Evolutionary conservation across 2,888 invertebrate genomes (phyloP), one percentile per base, ranked within the genome.

Genomic region (Acanthoscelides obtectus): DNA sequence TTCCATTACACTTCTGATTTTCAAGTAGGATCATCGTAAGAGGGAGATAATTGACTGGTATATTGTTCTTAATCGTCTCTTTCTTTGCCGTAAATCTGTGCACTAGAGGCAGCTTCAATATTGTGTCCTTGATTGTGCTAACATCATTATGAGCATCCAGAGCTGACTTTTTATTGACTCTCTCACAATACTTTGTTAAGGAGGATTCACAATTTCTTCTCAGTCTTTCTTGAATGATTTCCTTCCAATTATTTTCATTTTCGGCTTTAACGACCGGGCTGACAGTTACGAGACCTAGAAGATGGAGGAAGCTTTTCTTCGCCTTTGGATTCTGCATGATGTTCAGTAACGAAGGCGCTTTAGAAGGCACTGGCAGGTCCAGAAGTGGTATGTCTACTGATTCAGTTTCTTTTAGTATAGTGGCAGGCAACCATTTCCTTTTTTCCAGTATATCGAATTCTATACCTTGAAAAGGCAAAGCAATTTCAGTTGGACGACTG

Each of bases 241-340:
- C 88, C 78, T 88, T 86, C 92, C 92, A 92, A 68, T 87, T 87
- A 69, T 85, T 86, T 83, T 92, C 92, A 79, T 89, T 78, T 77
- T 84, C 85, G 85, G 73, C 88, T 86, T 89, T 88, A 78, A 87
- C 87, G 72, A 85, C 84, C 12, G 85, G 83, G 25, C 90, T 85
- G 77, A 91, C 88, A 70, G 87, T 85, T 68, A 86, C 87, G 72
- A 92, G 86, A 66, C 88, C 88, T 70, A 92, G 85, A 67, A 87
- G 86, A 70, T 87, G 86, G 69, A 92, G 84, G 81, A 92, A 92
- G 77, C 86, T 86, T 70, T 88, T 87, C 82, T 92, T 92, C 73
- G 88, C 86, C 74, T 86, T 85, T 77, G 85, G 87, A 81, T 88
- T 88, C 68, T 86, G 83, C 69, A 86, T 79, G 73, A 84, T 84